These are phyloP conservation scores for Cetoscarus ocellatus DNA, from an alignment of 2,797 vertebrate species.

Conservation along the genomic window DNA sequence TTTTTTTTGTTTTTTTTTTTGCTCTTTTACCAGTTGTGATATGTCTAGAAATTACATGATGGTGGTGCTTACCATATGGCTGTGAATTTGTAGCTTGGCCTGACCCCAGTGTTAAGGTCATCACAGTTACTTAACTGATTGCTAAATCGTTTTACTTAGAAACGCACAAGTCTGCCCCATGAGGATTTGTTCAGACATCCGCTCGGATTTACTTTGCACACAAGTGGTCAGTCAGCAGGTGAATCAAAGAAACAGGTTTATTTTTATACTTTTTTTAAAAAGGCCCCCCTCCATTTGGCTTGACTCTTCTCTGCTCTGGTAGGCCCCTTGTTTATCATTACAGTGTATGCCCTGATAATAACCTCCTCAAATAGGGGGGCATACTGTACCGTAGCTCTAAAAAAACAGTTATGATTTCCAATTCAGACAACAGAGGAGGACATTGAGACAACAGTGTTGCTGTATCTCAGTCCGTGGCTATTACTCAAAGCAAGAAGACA, in stretches of 20 bases:
- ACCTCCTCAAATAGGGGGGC: too few species aligned
- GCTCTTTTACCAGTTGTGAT: not conserved
- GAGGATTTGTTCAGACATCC: slow-evolving; percentile 35
- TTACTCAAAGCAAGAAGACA: too few species aligned
- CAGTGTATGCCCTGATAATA: too few species aligned
- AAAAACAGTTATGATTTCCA: too few species aligned
- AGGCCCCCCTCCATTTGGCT: too few species aligned
- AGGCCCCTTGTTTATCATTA: too few species aligned
- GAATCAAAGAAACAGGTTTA: not conserved
- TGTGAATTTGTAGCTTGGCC: slow-evolving; percentile 35
- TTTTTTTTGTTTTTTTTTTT: slow-evolving; percentile 12
- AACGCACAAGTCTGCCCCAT: slow-evolving; percentile 20
- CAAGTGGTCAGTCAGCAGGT: slow-evolving; percentile 1
- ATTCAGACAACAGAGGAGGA: too few species aligned
- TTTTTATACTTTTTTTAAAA: too few species aligned
- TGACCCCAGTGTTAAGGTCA: slow-evolving; percentile 62
- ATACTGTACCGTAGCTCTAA: too few species aligned
- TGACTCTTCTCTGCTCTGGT: too few species aligned
- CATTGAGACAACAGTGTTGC: too few species aligned
- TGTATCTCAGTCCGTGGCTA: too few species aligned
- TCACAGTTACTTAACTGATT: slow-evolving; percentile 63
- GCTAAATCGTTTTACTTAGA: slow-evolving; percentile 53
- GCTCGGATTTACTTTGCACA: slow-evolving; percentile 11
- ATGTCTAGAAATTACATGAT: slow-evolving; percentile 34
- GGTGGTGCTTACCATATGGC: slow-evolving; percentile 38